phyloP scores from a whole-genome alignment of 2,113 vertebrate genomes.

The Pedionomus torquatus region DNA sequence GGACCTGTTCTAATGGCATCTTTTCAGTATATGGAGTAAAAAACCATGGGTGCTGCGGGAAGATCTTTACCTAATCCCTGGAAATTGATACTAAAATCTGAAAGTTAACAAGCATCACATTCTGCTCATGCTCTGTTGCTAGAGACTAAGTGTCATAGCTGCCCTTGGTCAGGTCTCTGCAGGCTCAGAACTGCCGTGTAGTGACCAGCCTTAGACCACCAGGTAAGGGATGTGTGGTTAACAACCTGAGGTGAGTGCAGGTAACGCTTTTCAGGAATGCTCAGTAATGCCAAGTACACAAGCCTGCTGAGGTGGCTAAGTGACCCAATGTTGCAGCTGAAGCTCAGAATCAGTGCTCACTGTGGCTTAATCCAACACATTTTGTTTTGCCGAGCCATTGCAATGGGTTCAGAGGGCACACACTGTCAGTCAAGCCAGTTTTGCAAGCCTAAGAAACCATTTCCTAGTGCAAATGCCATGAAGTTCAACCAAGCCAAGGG shows the following conservation, averaged over 20 bases:
- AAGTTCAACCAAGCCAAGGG: no score
- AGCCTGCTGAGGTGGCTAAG: background rate
- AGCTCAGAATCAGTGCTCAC: background rate
- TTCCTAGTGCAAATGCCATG: no score
- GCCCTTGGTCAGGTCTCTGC: background rate
- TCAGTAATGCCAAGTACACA: background rate
- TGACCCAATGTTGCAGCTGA: background rate
- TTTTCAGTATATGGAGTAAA: background rate
- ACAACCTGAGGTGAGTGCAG: background rate
- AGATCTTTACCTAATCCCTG: background rate
- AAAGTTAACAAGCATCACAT: background rate
- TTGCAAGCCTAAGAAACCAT: background rate
- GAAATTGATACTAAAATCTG: background rate
- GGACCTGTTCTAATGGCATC: no score
- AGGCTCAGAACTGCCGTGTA: background rate
- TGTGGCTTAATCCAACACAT: background rate
- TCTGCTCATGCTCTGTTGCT: background rate
- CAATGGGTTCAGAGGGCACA: background rate
- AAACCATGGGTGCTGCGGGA: background rate
- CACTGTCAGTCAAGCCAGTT: background rate
- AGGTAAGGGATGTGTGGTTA: background rate
- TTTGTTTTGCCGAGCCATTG: background rate
- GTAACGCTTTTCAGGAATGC: background rate
- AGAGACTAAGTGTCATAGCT: background rate
- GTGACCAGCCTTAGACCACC: background rate